Percentiles rank a stretch among this genome's conserved stretches.
Evolutionary conservation across 1,140 invertebrate species (phyloP).

Genomic region (Eueides isabella): DNA sequence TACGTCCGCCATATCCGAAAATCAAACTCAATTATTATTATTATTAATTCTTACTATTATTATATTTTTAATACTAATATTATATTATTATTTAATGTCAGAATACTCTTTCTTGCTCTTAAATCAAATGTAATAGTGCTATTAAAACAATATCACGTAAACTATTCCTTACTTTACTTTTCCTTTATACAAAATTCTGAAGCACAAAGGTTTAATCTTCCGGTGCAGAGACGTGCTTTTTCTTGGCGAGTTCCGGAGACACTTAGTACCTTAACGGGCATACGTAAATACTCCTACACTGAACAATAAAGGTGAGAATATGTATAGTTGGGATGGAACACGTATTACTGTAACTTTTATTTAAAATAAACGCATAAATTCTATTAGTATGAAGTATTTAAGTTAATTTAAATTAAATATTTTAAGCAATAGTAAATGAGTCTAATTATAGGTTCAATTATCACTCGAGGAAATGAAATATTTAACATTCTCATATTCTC

Average conservation of each 20-base stretch:
- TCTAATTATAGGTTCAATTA: too few relatives aligned
- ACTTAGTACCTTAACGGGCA: background rate
- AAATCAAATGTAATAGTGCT: background rate
- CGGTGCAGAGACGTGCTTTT: constrained; percentile 4
- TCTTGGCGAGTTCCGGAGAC: background rate
- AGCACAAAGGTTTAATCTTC: constrained; percentile 11
- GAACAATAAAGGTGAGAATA: background rate
- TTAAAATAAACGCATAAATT: background rate
- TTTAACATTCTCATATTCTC: too few relatives aligned
- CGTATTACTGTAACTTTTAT: background rate
- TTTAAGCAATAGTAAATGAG: too few relatives aligned
- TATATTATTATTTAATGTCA: too few relatives aligned
- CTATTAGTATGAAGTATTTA: too few relatives aligned
- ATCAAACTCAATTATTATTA: too few relatives aligned
- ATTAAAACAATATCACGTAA: background rate
- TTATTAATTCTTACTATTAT: too few relatives aligned
- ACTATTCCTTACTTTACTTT: background rate
- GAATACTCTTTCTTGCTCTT: too few relatives aligned
- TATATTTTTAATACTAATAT: too few relatives aligned
- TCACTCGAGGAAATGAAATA: too few relatives aligned
- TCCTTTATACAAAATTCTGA: constrained; percentile 7
- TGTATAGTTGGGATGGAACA: background rate
- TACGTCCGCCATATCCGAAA: too few relatives aligned
- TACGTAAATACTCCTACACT: background rate
- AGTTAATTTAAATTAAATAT: too few relatives aligned